These are phyloP conservation scores for Synergus itoensis DNA, from an alignment of 2,888 invertebrate genomes.

Conservation along the genomic window DNA sequence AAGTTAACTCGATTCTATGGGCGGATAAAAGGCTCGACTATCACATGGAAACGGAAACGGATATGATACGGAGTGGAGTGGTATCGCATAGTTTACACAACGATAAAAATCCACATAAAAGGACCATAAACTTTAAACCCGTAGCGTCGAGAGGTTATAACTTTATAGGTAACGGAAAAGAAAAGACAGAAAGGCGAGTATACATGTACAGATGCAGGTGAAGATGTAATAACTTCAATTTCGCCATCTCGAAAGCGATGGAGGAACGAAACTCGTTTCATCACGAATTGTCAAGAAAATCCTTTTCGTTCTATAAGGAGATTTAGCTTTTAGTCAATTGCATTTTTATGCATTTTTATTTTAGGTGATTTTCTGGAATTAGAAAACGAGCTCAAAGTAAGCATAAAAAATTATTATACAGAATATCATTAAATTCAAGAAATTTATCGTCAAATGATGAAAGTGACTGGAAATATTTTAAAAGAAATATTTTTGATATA, in stretches of 20 bases:
- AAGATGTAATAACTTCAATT: background rate
- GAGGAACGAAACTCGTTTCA: background rate
- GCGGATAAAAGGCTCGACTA: conserved; percentile 62
- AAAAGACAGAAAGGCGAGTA: conserved; percentile 7
- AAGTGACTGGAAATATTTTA: too few species aligned
- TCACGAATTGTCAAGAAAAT: background rate
- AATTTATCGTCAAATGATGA: too few species aligned
- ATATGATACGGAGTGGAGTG: conserved; percentile 54
- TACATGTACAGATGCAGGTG: background rate
- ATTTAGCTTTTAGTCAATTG: background rate
- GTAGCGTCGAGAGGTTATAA: conserved; percentile 55
- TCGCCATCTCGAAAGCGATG: background rate
- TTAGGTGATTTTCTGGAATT: background rate
- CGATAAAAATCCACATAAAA: conserved; percentile 74
- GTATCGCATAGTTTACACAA: conserved; percentile 71
- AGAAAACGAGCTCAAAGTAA: background rate
- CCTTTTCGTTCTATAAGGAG: background rate
- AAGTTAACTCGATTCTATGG: conserved; percentile 59
- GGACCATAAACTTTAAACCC: conserved; percentile 66
- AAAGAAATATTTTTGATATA: too few species aligned
- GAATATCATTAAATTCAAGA: too few species aligned
- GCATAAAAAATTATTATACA: background rate
- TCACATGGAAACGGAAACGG: conserved; percentile 65
- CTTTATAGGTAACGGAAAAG: conserved; percentile 59
- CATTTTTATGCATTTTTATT: too few species aligned